Evolutionary conservation across 1,140 invertebrate species (phyloP).

Genomic region (Pararge aegeria): DNA sequence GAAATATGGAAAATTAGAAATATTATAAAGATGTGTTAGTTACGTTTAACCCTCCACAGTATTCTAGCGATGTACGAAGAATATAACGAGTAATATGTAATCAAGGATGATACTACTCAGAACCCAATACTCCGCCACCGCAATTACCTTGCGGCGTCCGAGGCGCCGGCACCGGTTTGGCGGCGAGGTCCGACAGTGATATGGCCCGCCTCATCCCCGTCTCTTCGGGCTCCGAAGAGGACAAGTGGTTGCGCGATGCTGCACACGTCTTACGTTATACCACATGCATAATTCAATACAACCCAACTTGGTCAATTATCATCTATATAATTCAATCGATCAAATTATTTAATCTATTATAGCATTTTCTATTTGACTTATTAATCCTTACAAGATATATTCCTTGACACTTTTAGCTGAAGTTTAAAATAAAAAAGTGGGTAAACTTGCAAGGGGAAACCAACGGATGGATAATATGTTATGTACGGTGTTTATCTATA

Average conservation of each 20-base stretch:
- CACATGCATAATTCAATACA: neutral
- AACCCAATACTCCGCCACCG: conserved; percentile 19
- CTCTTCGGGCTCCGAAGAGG: conserved; percentile 58
- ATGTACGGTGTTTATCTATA: too few species aligned
- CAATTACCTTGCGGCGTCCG: conserved; percentile 71
- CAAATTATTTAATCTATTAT: neutral
- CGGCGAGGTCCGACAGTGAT: conserved; percentile 74
- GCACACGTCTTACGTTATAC: conserved; percentile 2
- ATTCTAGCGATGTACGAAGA: too few species aligned
- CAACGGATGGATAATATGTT: too few species aligned
- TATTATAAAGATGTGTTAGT: too few species aligned
- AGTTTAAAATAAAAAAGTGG: too few species aligned
- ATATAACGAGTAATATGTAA: neutral
- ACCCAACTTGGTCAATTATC: conserved; percentile 16
- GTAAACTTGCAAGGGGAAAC: too few species aligned
- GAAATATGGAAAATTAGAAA: too few species aligned
- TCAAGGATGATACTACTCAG: conserved; percentile 8
- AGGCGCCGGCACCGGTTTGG: conserved; percentile 76
- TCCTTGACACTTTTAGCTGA: too few species aligned
- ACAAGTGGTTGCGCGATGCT: conserved; percentile 51
- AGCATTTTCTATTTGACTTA: neutral
- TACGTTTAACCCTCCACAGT: too few species aligned
- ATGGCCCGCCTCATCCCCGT: conserved; percentile 71
- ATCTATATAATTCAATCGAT: neutral
- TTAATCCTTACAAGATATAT: too few species aligned